Evolutionary conservation across 2,113 vertebrate genomes (phyloP).

Genomic region (Antechinus stuartii): DNA sequence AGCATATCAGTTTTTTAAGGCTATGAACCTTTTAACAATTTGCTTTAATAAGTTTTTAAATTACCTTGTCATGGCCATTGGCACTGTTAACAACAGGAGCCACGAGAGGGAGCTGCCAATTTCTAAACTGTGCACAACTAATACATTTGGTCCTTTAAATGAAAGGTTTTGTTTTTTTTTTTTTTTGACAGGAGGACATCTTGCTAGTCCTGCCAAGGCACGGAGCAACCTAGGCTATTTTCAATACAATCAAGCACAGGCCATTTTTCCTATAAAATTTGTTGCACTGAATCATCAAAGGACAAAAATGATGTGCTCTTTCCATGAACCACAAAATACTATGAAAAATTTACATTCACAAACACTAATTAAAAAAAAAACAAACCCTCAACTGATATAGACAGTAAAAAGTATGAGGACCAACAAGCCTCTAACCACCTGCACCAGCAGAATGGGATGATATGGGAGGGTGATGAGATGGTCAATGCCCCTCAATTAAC

Average conservation of each 20-base stretch:
- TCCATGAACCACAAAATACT: slow-evolving; percentile 56
- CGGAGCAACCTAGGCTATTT: slow-evolving; percentile 58
- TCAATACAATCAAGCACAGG: background rate
- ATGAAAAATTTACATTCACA: slow-evolving; percentile 33
- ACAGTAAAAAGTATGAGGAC: slow-evolving; percentile 66
- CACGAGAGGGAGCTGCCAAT: background rate
- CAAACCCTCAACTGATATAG: slow-evolving; percentile 58
- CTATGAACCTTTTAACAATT: slow-evolving; percentile 27
- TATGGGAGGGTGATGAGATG: slow-evolving; percentile 69
- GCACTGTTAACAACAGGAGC: slow-evolving; percentile 12
- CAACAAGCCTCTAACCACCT: slow-evolving; percentile 40
- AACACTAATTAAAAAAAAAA: background rate
- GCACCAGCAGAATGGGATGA: slow-evolving; percentile 59
- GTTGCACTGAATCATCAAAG: slow-evolving; percentile 52
- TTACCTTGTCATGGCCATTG: slow-evolving; percentile 27
- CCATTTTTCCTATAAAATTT: background rate
- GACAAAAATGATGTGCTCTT: slow-evolving; percentile 31
- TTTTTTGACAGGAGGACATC: slow-evolving; percentile 34
- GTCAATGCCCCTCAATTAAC: slow-evolving; percentile 65
- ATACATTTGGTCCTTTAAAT: slow-evolving; percentile 57
- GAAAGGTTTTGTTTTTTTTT: slow-evolving; percentile 24
- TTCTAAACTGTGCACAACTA: slow-evolving; percentile 22
- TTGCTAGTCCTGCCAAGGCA: slow-evolving; percentile 62
- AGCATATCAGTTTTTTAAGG: background rate
- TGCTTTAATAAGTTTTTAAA: slow-evolving; percentile 38